phyloP scores from a whole-genome alignment of 2,888 invertebrate genomes.

The Drosophila sordidula region DNA sequence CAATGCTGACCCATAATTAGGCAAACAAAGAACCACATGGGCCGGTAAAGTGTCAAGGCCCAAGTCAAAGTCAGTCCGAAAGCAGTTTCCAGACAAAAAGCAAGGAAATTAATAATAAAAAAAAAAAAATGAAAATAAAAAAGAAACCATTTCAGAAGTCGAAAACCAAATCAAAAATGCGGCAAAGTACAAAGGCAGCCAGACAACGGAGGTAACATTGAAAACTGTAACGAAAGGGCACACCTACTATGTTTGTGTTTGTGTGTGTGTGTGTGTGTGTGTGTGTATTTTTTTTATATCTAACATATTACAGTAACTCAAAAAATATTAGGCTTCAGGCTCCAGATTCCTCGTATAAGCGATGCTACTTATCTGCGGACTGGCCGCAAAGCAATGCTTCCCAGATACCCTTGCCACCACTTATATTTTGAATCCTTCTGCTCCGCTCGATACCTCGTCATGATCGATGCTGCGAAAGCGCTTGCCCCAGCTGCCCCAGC shows the following conservation, averaged over 20 bases:
- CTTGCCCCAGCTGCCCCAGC: no score
- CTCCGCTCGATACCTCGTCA: no score
- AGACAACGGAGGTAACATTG: conserved; percentile 45
- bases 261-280: conserved; percentile 9
- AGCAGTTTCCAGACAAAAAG: conserved; percentile 34
- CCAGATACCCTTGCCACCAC: no score
- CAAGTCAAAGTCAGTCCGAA: conserved; percentile 36
- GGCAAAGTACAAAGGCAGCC: conserved; percentile 74
- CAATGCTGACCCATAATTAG: conserved; percentile 70
- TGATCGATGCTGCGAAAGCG: no score
- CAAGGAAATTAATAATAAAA: conserved; percentile 16
- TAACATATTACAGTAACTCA: no score
- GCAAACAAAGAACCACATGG: conserved; percentile 71
- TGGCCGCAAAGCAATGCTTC: no score
- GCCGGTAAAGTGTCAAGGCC: conserved; percentile 75
- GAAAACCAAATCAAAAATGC: conserved; percentile 72
- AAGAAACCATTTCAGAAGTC: conserved; percentile 58
- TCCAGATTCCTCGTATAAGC: no score
- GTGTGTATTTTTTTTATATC: neutral
- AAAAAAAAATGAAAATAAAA: conserved; percentile 12
- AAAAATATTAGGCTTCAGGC: no score
- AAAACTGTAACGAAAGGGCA: conserved; percentile 73
- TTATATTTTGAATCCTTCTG: no score
- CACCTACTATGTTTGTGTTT: conserved; percentile 7
- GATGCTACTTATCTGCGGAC: no score